These are phyloP conservation scores for Xylocampa areola DNA, from an alignment of 2,888 invertebrate species.

Conservation along the genomic window DNA sequence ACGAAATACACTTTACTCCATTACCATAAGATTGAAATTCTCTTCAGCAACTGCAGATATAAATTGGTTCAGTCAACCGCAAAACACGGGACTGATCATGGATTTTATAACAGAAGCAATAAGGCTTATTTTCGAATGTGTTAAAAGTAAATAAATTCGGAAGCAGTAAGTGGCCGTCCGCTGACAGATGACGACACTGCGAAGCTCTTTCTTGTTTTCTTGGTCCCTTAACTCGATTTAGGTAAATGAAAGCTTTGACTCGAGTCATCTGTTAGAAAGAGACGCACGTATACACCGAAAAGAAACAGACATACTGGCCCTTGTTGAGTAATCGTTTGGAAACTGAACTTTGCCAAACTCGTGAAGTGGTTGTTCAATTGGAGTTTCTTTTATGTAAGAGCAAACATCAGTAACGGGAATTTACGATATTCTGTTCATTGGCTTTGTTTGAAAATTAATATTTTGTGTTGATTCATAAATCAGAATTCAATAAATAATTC, in stretches of 20 bases:
- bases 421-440: conserved; percentile 13
- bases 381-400: conserved; percentile 22
- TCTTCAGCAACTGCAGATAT: conserved; percentile 22
- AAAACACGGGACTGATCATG: conserved; percentile 30
- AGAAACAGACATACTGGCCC: conserved; percentile 27
- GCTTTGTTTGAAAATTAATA: conserved; percentile 16
- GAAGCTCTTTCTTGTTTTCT: conserved; percentile 82
- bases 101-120: conserved; percentile 44
- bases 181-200: conserved; percentile 81
- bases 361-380: conserved; percentile 44
- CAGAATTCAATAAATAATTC: conserved; percentile 13
- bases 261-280: conserved; percentile 66
- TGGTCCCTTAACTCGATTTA: conserved; percentile 81
- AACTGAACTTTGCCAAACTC: conserved; percentile 59
- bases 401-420: conserved; percentile 12
- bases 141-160: conserved; percentile 50
- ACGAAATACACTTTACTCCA: conserved; percentile 34
- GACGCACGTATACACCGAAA: conserved; percentile 30
- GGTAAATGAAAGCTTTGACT: conserved; percentile 76
- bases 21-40: conserved; percentile 42
- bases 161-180: conserved; percentile 72
- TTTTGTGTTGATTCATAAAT: conserved; percentile 11
- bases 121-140: conserved; percentile 56
- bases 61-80: conserved; percentile 29
- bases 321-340: conserved; percentile 61